phyloP scores from a whole-genome alignment of 1,140 invertebrate genomes.

The Pogonognathellus flavescens region DNA sequence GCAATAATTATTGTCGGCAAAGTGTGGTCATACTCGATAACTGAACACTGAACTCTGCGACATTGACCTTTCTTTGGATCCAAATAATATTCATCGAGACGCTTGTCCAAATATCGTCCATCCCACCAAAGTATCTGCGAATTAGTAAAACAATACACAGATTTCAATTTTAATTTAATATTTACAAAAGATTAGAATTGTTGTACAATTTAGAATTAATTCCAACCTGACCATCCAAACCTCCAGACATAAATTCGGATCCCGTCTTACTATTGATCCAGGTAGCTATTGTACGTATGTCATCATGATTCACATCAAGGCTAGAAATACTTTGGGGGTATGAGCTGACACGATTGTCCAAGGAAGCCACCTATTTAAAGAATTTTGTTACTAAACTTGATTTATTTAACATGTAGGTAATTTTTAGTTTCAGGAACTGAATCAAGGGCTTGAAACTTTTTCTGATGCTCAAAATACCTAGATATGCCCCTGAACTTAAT shows the following conservation, averaged over 20 bases:
- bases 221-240: conserved; percentile 91
- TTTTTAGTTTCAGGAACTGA: too few relatives aligned
- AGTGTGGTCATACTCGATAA: conserved; percentile 90
- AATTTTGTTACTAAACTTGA: conserved; percentile 56
- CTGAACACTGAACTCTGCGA: conserved; percentile 78
- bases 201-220: too few relatives aligned
- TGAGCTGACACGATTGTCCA: conserved; percentile 83
- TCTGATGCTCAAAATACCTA: too few relatives aligned
- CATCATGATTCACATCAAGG: conserved; percentile 81
- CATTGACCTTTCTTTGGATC: conserved; percentile 79
- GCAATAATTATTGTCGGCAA: conserved; percentile 87
- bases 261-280: conserved; percentile 91
- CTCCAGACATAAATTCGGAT: conserved; percentile 89
- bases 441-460: too few relatives aligned
- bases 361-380: conserved; percentile 75
- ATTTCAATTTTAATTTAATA: conserved; percentile 36
- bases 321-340: conserved; percentile 77
- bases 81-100: conserved; percentile 84
- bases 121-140: conserved; percentile 87
- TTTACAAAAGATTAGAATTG: neutral
- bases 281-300: conserved; percentile 81
- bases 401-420: too few relatives aligned
- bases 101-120: conserved; percentile 84
- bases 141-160: conserved; percentile 15
- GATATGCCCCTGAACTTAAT: too few relatives aligned